Conservation (phyloP, 2,888 invertebrate species). For the Parascotia fuliginaria region DNA sequence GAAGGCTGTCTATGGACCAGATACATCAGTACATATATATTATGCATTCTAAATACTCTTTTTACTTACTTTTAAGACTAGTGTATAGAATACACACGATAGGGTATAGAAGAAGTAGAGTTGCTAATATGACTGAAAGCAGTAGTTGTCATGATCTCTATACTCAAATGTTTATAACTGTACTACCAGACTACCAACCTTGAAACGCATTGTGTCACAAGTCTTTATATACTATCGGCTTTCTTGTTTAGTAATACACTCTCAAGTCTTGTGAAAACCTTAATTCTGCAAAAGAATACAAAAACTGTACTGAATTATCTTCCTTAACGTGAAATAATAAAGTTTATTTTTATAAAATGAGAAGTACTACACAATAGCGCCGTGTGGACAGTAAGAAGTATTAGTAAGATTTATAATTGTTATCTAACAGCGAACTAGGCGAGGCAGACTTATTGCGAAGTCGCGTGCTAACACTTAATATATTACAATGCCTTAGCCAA, state of each 20-base stretch:
- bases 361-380: constrained; percentile 48
- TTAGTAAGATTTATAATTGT: constrained; percentile 81
- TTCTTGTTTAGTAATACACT: constrained; percentile 6
- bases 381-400: constrained; percentile 77
- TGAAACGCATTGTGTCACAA: no score
- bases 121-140: no score
- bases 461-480: constrained; percentile 80
- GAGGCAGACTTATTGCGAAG: constrained; percentile 75
- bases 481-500: constrained; percentile 73
- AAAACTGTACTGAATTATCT: constrained; percentile 8
- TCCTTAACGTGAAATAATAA: constrained; percentile 16
- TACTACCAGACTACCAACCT: no score
- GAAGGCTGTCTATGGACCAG: no score
- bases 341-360: constrained; percentile 33
- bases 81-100: no score
- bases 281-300: constrained; percentile 10
- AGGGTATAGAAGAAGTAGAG: no score
- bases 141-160: no score
- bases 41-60: no score
- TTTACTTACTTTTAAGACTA: no score
- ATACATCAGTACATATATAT: no score
- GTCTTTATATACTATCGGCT: no score
- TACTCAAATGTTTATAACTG: no score
- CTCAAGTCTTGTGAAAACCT: constrained; percentile 18
- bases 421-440: constrained; percentile 73